phyloP scores from a whole-genome alignment of 2,797 vertebrate species.

The Tenualosa ilisha region DNA sequence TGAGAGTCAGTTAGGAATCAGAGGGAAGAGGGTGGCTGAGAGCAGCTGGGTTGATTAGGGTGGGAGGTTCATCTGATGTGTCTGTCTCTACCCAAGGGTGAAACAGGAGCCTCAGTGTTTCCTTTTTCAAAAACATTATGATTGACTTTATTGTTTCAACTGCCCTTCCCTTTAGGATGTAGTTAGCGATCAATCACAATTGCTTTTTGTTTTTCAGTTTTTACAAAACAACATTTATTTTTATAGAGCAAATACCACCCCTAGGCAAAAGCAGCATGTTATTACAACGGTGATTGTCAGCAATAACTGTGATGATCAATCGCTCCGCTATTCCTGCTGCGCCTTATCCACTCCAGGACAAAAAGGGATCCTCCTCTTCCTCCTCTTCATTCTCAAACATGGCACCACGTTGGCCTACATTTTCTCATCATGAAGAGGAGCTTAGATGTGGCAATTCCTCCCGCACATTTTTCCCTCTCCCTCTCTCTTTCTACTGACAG shows the following conservation, averaged over 20 bases:
- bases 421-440: background rate
- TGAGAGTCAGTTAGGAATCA: background rate
- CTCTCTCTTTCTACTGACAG: background rate
- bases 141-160: background rate
- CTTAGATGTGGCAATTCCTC: background rate
- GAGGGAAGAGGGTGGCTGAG: background rate
- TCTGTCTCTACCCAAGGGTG: background rate
- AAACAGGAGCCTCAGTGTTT: background rate
- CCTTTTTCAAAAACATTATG: background rate
- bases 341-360: background rate
- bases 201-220: background rate
- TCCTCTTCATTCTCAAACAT: background rate
- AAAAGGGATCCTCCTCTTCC: background rate
- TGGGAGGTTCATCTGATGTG: background rate
- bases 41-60: background rate
- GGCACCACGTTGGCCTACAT: background rate
- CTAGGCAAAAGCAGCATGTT: background rate
- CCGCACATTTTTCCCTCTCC: background rate
- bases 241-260: background rate
- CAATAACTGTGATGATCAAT: background rate
- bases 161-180: background rate
- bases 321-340: background rate
- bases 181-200: background rate
- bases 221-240: background rate
- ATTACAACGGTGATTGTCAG: background rate